Percentiles rank a stretch among this genome's conserved stretches.
Evolutionary conservation across 1,140 invertebrate species (phyloP).

Genomic region (Carposina sasakii): DNA sequence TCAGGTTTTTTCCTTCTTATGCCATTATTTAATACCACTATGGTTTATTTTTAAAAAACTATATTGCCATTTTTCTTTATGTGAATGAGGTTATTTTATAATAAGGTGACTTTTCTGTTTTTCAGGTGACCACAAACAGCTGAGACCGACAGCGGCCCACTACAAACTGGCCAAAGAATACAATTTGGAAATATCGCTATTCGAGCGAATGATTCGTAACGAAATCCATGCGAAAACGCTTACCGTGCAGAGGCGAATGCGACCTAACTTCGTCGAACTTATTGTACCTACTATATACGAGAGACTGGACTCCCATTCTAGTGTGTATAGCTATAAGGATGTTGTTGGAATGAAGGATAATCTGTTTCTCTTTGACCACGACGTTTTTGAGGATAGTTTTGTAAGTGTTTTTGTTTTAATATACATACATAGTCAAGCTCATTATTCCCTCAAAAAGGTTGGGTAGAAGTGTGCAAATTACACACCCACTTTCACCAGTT

Average conservation of each 20-base stretch:
- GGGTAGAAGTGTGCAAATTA: too few relatives aligned
- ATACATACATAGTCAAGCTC: too few relatives aligned
- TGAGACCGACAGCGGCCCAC: conserved; percentile 78
- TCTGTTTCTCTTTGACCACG: conserved; percentile 77
- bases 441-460: too few relatives aligned
- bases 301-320: conserved; percentile 72
- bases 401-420: too few relatives aligned
- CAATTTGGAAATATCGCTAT: conserved; percentile 81
- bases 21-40: too few relatives aligned
- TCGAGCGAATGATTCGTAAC: conserved; percentile 80
- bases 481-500: too few relatives aligned
- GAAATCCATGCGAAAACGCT: conserved; percentile 71
- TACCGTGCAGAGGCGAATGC: conserved; percentile 78
- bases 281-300: conserved; percentile 78
- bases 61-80: conserved; percentile 1
- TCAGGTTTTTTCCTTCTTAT: too few relatives aligned
- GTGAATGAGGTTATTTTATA: neutral
- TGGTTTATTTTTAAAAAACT: too few relatives aligned
- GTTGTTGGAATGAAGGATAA: conserved; percentile 72
- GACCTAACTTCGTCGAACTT: conserved; percentile 75
- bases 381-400: conserved; percentile 69
- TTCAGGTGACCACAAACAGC: conserved; percentile 84
- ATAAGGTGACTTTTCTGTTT: too few relatives aligned
- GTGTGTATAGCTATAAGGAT: conserved; percentile 66
- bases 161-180: conserved; percentile 75